Percentiles rank a stretch among this genome's conserved stretches.
phyloP scores from a whole-genome alignment of 2,888 invertebrate genomes.

The Sarcophaga carnaria region DNA sequence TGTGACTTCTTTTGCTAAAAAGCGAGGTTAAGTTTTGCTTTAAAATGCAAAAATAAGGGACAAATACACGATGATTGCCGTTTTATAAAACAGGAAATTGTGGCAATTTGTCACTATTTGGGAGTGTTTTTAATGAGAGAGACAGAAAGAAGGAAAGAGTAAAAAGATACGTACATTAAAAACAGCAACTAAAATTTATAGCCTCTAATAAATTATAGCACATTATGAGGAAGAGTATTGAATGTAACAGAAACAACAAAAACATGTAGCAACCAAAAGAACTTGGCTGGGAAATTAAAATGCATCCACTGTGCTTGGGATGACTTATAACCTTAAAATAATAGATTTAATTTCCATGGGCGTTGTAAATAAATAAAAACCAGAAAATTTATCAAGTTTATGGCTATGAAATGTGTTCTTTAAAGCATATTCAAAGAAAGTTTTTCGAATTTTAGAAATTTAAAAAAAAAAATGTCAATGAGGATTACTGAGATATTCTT shows the following conservation, averaged over 20 bases:
- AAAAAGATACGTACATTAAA: not conserved
- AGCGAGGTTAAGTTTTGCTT: constrained; percentile 40
- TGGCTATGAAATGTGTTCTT: not conserved
- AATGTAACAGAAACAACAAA: not conserved
- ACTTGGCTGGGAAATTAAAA: not conserved
- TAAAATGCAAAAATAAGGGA: constrained; percentile 12
- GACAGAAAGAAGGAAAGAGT: not conserved
- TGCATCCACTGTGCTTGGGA: not conserved
- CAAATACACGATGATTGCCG: constrained; percentile 1
- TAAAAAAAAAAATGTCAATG: too few species aligned
- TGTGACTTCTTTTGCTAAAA: constrained; percentile 4
- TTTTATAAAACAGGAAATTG: constrained; percentile 64
- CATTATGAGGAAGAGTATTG: not conserved
- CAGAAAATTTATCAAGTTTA: not conserved
- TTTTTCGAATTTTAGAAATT: too few species aligned
- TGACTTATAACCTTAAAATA: not conserved
- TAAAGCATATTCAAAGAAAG: too few species aligned
- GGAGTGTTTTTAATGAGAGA: constrained; percentile 51
- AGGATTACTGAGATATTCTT: too few species aligned
- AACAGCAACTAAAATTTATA: constrained; percentile 25
- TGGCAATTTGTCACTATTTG: constrained; percentile 64
- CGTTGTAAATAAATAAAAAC: not conserved
- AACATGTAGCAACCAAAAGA: not conserved
- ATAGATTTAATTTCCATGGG: not conserved
- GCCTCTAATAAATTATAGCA: constrained; percentile 32